Conservation (phyloP, 2,113 vertebrate genomes). For the Podarcis cretensis region DNA sequence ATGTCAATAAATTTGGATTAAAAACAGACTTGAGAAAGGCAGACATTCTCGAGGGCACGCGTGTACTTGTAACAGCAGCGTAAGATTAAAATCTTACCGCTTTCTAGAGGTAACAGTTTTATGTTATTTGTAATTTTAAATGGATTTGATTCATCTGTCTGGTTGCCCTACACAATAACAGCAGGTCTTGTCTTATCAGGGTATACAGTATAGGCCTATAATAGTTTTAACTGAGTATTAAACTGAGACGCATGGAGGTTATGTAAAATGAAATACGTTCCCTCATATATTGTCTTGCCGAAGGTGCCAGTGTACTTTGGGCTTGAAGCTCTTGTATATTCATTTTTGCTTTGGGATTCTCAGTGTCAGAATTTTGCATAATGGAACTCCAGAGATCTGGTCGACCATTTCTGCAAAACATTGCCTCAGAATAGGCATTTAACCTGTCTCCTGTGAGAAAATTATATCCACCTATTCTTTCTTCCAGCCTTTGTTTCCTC, state of each 20-base stretch:
- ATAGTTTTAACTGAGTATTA: neutral
- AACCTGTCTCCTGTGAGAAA: neutral
- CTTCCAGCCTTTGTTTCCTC: too few relatives aligned
- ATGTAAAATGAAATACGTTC: neutral
- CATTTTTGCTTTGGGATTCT: neutral
- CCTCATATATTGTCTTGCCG: neutral
- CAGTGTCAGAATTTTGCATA: neutral
- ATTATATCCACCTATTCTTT: neutral
- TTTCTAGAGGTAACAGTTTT: neutral
- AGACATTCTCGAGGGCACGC: neutral
- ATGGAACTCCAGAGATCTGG: neutral
- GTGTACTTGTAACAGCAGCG: neutral
- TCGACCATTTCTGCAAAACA: neutral
- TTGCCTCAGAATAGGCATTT: neutral
- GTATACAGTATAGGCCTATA: neutral
- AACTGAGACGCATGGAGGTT: neutral
- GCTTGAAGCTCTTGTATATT: neutral
- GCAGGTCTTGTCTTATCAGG: neutral
- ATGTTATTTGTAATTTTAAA: neutral
- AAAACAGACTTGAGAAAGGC: neutral
- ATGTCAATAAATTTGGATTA: neutral
- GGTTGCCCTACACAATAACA: neutral
- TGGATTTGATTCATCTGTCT: neutral
- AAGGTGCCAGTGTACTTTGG: neutral
- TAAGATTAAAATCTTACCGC: neutral